phyloP scores from a whole-genome alignment of 2,797 vertebrate species.

The Bovichtus variegatus region DNA sequence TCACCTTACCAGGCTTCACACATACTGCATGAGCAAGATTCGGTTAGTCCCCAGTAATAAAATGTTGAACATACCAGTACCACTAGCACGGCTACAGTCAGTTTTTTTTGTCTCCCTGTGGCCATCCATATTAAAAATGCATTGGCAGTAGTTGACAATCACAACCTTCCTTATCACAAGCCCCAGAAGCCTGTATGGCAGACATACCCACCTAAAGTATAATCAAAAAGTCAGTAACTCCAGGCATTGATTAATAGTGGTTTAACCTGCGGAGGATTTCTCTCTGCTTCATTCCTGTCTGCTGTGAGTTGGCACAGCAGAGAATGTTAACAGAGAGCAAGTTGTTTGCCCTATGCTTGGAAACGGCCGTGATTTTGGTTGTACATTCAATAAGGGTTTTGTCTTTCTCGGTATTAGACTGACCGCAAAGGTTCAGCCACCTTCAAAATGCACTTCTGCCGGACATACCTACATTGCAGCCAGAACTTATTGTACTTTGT shows the following conservation, averaged over 20 bases:
- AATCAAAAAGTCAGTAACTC: slow-evolving; percentile 18
- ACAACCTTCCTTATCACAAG: neutral
- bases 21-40: neutral
- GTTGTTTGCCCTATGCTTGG: neutral
- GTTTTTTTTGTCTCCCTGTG: neutral
- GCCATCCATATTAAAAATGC: slow-evolving; percentile 15
- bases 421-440: neutral
- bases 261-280: slow-evolving; percentile 11
- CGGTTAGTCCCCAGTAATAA: slow-evolving; percentile 5
- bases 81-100: neutral
- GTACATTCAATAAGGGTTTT: neutral
- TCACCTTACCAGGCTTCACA: neutral
- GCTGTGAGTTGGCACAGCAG: neutral
- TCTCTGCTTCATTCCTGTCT: slow-evolving; percentile 18
- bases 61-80: neutral
- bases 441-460: neutral
- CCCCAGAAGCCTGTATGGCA: slow-evolving; percentile 4
- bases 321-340: neutral
- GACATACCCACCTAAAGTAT: neutral
- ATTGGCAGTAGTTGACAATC: neutral
- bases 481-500: neutral
- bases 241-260: slow-evolving; percentile 9
- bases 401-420: slow-evolving; percentile 3
- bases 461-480: neutral
- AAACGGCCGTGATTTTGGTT: neutral